Base-by-base conservation (phyloP, 2,797 vertebrate genomes). In the Paramormyrops hopkinsi region DNA sequence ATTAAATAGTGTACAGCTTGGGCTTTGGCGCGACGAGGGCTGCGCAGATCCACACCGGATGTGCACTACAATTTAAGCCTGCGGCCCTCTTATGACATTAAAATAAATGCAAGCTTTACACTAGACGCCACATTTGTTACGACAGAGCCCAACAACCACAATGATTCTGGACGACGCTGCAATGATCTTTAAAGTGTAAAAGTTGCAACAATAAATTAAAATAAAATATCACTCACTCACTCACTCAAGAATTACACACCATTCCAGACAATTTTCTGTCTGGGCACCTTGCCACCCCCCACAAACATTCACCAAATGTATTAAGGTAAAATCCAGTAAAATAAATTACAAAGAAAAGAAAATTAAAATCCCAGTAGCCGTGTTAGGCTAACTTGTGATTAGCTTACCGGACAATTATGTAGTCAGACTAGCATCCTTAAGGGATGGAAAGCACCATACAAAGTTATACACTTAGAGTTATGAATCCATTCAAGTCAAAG, bases 191-290 rank as follows among this genome's bases (percentile, higher is more conserved):
- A 76, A 41, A 76, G 69, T 76, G 69, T 76, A 37, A 37, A 76
- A 76, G 69, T 37, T 76, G 29, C 33, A 54, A 86, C 46, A 86
- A 86, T 25, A 51, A 86, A 88, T 76, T 19, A 33, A 76, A 88
- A 88, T 53, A 82, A 6, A 59, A 59, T 25, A 54, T 17, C 51
- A 53, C 14, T 29, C 29, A 37, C 51, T 25, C 59, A 53, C 2
- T 14, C 37, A 84, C 22, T 22, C 82, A 22, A 54, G 25, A 53
- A 51, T 85, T 85, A 51, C 50, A 29, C 22, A 85, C 25, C 48
- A 14, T 3, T 46, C 17, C 41, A 48, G n/a, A 62, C 76, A 50
- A 88, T 8, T 25, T 46, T 84, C 11, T 48, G 19, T 84, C 44
- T 84, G 19, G 65, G 82, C 46, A 12, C 48, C 54, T 19, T 9